A percentile compares a stretch with the other conserved stretches of the same genome.
Conservation (phyloP, 2,888 invertebrate genomes). For the Lithosia quadra region DNA sequence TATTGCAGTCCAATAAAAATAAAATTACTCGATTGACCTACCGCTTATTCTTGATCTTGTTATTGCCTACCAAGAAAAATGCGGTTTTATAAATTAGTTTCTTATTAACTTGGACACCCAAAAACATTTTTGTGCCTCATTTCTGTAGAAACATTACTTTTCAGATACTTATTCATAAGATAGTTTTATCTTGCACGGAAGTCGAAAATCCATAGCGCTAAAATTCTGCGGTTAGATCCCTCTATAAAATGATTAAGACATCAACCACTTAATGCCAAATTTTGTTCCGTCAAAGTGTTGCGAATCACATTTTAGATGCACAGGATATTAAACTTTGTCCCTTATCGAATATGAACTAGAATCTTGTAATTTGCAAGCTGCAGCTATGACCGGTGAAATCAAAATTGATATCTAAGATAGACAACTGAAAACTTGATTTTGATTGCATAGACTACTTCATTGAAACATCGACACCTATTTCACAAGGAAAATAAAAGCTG, state of each 20-base stretch:
- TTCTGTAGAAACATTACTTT: background rate
- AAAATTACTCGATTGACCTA: constrained; percentile 24
- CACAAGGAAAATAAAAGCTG: constrained; percentile 26
- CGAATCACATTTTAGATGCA: background rate
- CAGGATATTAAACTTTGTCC: constrained; percentile 15
- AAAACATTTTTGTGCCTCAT: constrained; percentile 7
- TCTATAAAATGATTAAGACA: constrained; percentile 39
- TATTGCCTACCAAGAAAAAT: constrained; percentile 3
- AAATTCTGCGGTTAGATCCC: constrained; percentile 30
- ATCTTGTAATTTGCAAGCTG: constrained; percentile 18
- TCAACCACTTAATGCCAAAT: constrained; percentile 42
- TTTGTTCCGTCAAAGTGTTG: constrained; percentile 24
- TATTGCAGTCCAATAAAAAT: constrained; percentile 34
- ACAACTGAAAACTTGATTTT: constrained; percentile 7
- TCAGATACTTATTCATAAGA: constrained; percentile 11
- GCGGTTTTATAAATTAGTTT: constrained; percentile 12
- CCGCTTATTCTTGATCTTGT: constrained; percentile 11
- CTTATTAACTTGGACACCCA: constrained; percentile 20
- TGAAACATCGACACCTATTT: constrained; percentile 28
- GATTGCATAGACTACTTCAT: constrained; percentile 12
- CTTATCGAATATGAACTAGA: constrained; percentile 1
- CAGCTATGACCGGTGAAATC: background rate
- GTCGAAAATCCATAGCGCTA: constrained; percentile 9
- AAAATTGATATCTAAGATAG: background rate
- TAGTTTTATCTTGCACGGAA: constrained; percentile 1